Base-by-base conservation (phyloP, 2,113 vertebrate genomes). In the Ginglymostoma cirratum region DNA sequence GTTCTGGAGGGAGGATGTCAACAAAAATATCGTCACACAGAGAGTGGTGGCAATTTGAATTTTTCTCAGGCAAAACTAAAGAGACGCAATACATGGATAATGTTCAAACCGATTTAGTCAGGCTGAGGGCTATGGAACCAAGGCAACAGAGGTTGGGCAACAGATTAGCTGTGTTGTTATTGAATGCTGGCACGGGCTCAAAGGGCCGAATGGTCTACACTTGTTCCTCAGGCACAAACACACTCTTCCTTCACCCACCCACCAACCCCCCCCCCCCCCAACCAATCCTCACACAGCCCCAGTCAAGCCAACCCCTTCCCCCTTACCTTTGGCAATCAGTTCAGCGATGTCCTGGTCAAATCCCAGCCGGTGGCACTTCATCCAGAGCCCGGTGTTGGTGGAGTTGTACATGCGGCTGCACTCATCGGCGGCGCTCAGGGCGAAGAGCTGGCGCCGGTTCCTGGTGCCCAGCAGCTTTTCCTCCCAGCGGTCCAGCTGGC, bases 301-400 rank as follows among this genome's bases (percentile, higher is more conserved):
- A 61, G 55, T 10, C 12, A 61, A 1, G 0, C 55, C 55, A 7
- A 6, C 55, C 55, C 55, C 55, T 61, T 72, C 78, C 96, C 0
- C 0, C 42, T 97, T 98, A 99, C 99, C 99, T 99, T 99, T 99
- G 96, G 98, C 98, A 97, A 99, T 98, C 96, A 98, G 97, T 87
- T 99, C 98, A 96, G 99, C 99, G 96, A 99, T 97, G 61, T 99
- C 99, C 61, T 98, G 98, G 97, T 99, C 99, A 61, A 99, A 99
- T 95, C 98, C 99, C 55, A 98, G 98, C 90, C 99, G 98, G 96
- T 98, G 98, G 97, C 99, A 99, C 96, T 98, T 99, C 97, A 98
- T 99, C 99, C 99, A 99, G 96, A 99, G 98, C 95, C 99, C 99
- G 98, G 99, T 99, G 97, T 99, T 99, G 97, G 99, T 99, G 8